Conservation (phyloP, 2,113 vertebrate species). For the Pachycephala philippinensis region DNA sequence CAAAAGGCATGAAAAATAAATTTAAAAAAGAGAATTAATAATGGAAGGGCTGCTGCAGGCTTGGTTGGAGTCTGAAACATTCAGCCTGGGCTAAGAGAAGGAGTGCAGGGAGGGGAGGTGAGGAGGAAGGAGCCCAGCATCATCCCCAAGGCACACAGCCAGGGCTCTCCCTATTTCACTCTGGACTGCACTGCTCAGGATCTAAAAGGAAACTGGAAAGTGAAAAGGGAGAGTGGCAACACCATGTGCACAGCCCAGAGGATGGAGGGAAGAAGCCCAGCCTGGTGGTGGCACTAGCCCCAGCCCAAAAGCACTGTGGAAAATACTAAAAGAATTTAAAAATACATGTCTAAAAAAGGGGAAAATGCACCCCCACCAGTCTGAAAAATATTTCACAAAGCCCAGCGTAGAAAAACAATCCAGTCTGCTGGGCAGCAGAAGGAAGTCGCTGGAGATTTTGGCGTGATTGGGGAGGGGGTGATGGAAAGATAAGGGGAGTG, state of each 20-base stretch:
- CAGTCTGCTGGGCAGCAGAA: background rate
- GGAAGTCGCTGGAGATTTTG: background rate
- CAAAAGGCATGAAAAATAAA: conserved; percentile 48
- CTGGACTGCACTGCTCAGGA: background rate
- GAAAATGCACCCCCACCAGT: background rate
- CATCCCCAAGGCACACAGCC: background rate
- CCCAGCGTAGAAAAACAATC: background rate
- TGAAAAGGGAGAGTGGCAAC: background rate
- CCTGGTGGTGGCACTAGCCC: background rate
- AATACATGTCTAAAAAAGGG: background rate
- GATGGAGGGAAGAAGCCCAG: background rate
- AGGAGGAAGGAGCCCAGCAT: background rate
- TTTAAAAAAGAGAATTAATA: conserved; percentile 34
- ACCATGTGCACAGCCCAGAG: accelerated
- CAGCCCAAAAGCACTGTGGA: accelerated
- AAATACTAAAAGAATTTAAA: background rate
- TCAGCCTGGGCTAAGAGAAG: background rate
- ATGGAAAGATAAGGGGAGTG: background rate
- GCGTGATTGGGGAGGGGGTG: accelerated
- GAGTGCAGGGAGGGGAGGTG: background rate
- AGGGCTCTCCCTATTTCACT: background rate
- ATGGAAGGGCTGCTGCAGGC: background rate
- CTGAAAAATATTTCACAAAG: background rate
- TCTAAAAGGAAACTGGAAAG: background rate
- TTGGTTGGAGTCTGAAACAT: background rate